These are phyloP conservation scores for Pimpla rufipes DNA, from an alignment of 2,888 invertebrate genomes.

Conservation along the genomic window DNA sequence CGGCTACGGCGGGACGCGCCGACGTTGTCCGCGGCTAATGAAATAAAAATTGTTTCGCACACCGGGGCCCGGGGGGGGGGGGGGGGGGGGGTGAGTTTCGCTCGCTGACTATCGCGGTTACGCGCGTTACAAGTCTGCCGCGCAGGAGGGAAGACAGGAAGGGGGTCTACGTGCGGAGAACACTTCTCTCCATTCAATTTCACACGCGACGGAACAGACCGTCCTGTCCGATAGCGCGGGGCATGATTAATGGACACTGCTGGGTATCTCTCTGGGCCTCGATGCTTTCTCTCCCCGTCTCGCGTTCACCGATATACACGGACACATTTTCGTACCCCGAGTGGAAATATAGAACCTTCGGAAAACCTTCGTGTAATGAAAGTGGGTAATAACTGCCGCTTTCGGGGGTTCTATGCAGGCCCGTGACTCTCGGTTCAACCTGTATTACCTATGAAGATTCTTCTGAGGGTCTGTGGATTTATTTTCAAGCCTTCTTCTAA, in stretches of 20 bases:
- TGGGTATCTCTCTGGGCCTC: slow-evolving; percentile 71
- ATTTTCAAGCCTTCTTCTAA: too few relatives aligned
- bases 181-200: slow-evolving; percentile 80
- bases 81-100: slow-evolving; percentile 34
- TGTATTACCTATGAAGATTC: too few relatives aligned
- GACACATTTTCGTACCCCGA: slow-evolving; percentile 8
- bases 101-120: slow-evolving; percentile 59
- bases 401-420: too few relatives aligned
- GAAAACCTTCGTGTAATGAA: too few relatives aligned
- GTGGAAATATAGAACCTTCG: too few relatives aligned
- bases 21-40: slow-evolving; percentile 72
- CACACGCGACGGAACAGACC: slow-evolving; percentile 79
- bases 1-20: slow-evolving; percentile 37
- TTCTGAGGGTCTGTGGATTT: too few relatives aligned
- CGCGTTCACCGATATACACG: background rate
- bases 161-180: slow-evolving; percentile 70
- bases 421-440: too few relatives aligned
- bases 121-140: slow-evolving; percentile 49
- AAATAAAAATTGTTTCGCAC: slow-evolving; percentile 74
- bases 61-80: background rate
- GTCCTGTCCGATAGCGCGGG: slow-evolving; percentile 77
- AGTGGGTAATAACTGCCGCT: too few relatives aligned
- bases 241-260: slow-evolving; percentile 81
- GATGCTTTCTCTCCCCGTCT: slow-evolving; percentile 52
- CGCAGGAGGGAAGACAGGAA: slow-evolving; percentile 54